Base-by-base conservation (phyloP, 1,140 invertebrate species). In the Drosophila tropicalis region DNA sequence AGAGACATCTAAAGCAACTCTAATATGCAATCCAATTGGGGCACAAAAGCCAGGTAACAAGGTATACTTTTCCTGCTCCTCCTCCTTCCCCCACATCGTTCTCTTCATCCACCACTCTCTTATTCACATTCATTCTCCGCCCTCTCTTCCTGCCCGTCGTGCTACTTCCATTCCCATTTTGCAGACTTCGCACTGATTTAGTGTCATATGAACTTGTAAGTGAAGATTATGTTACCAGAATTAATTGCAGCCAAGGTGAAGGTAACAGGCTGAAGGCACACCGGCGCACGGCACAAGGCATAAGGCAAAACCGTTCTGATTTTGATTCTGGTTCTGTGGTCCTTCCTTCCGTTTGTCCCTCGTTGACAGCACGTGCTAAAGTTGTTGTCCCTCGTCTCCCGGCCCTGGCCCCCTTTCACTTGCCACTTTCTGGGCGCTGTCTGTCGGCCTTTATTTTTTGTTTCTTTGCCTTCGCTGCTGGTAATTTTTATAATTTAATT, bases 161-260 rank as follows among this genome's bases (percentile, higher is more conserved):
- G 44, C 44, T 51, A 39, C 40, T 44, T 62, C 36, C 22, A 22
- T 36, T 25, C 19, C 56, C 56, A 34, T 58, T 58, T 55, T 41
- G 17, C 62, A 39, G 29, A 70, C 62, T 76, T 64, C 77, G 69
- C 84, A 80, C 84, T 87, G 84, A 87, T 87, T 87, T 89, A 89
- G 84, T 87, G 84, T 87, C 84, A 87, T 87, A 87, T 80, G 84
- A 89, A 87, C 76, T 82, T 89, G 84, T 89, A 89, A 87, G 84
- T 89, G 84, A 84, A 87, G 84, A 87, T 87, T 87, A 89, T 87
- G 84, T 87, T 87, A 87, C 84, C 84, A 78, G 84, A 89, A 87
- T 89, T 87, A 87, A 87, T 87, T 87, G 84, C 84, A 78, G 80
- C 62, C 73, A 87, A 87, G 84, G 84, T 89, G 84, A 81, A 84